Evolutionary conservation across 2,113 vertebrate genomes (phyloP).

Genomic region (Passer montanus): DNA sequence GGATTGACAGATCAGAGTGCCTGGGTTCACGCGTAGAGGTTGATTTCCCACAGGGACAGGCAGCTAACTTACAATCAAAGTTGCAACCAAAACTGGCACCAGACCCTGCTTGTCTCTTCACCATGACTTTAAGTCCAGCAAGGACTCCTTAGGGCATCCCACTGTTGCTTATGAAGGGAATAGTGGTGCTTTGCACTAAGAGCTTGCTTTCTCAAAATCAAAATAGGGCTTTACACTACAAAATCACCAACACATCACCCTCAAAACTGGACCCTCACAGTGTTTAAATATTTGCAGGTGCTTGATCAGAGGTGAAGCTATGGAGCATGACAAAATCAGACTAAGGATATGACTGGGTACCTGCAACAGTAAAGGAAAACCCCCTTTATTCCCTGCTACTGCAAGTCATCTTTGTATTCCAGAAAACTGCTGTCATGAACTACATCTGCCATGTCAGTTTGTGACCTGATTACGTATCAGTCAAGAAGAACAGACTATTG

Average conservation of each 20-base stretch:
- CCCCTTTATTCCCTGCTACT: rapidly evolving
- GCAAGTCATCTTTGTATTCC: neutral
- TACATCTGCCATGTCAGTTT: neutral
- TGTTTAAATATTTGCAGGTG: neutral
- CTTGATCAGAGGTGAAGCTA: neutral
- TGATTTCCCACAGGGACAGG: neutral
- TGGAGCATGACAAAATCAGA: neutral
- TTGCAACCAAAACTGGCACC: neutral
- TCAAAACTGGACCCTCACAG: neutral
- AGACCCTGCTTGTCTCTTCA: neutral
- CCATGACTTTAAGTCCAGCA: neutral
- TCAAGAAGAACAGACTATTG: neutral
- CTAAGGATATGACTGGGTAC: neutral
- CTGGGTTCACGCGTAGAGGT: neutral
- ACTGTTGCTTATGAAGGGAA: neutral
- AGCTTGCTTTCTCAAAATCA: neutral
- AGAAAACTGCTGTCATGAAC: neutral
- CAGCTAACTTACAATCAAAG: neutral
- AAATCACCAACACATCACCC: neutral
- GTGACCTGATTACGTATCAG: neutral
- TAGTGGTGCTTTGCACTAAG: neutral
- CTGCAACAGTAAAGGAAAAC: neutral
- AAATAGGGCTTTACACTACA: neutral
- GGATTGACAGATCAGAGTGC: neutral
- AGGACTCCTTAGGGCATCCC: neutral